Evolutionary conservation across 2,113 vertebrate genomes (phyloP).

Genomic region (Alouatta palliata): DNA sequence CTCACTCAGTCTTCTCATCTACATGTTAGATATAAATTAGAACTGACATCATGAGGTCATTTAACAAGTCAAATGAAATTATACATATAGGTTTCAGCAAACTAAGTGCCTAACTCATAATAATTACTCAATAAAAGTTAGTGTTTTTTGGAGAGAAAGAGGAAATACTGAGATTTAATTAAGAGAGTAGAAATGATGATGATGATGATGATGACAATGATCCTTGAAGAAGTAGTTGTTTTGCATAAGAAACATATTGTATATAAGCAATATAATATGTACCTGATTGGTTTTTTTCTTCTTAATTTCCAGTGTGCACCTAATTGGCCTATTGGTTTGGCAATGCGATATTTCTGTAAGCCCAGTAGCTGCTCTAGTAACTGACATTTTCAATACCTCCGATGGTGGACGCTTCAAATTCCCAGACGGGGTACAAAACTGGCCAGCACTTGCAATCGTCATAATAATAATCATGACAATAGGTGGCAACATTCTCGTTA

Average conservation of each 20-base stretch:
- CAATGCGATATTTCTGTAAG: constrained; percentile 74
- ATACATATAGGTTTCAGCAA: neutral
- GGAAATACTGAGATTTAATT: neutral
- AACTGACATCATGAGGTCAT: neutral
- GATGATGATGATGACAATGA: neutral
- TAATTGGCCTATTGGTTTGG: constrained; percentile 79
- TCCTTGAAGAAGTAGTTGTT: neutral
- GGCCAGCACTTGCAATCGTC: constrained; percentile 95
- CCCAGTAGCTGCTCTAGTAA: neutral
- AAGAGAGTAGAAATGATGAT: neutral
- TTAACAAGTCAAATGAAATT: neutral
- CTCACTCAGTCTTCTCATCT: neutral
- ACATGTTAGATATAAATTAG: neutral
- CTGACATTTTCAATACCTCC: constrained; percentile 72
- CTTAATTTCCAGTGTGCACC: constrained; percentile 76
- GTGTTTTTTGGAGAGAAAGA: neutral
- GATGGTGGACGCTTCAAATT: constrained; percentile 78
- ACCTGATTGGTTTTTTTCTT: constrained; percentile 9
- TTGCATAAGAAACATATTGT: neutral
- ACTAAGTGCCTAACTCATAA: neutral
- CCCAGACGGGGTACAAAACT: constrained; percentile 87
- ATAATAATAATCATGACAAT: constrained; percentile 96
- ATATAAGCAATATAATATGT: neutral
- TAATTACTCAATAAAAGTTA: neutral
- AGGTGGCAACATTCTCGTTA: constrained; percentile 97